phyloP scores from a whole-genome alignment of 2,113 vertebrate species.

The Amphilophus citrinellus region DNA sequence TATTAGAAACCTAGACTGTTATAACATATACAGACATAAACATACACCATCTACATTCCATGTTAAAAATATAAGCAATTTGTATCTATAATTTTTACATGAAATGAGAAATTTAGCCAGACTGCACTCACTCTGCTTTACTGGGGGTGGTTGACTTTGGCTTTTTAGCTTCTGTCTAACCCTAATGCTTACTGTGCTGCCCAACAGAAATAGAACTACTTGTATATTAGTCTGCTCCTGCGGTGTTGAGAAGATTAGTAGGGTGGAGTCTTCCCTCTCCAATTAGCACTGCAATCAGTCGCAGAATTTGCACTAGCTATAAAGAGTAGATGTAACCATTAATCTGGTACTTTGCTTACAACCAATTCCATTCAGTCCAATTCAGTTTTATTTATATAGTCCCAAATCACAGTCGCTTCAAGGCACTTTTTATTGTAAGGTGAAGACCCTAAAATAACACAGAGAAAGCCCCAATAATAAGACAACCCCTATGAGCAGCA shows the following conservation, averaged over 20 bases:
- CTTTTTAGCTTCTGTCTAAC: conserved; percentile 19
- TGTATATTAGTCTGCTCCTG: conserved; percentile 36
- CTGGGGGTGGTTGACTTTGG: neutral
- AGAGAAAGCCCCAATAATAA: no score
- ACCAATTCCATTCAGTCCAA: neutral
- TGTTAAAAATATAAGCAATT: neutral
- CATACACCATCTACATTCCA: neutral
- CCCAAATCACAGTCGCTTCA: no score
- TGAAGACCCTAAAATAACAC: no score
- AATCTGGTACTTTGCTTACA: conserved; percentile 7
- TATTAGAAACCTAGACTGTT: neutral
- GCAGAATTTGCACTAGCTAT: conserved; percentile 45
- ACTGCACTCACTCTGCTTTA: conserved; percentile 4
- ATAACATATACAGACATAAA: neutral
- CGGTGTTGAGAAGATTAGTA: conserved; percentile 46
- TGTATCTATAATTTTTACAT: neutral
- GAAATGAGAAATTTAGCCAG: conserved; percentile 31
- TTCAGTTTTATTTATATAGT: no score
- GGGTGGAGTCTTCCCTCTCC: conserved; percentile 22
- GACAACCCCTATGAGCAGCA: no score
- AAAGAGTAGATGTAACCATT: conserved; percentile 19
- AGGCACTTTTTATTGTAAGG: no score
- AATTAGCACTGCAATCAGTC: conserved; percentile 35
- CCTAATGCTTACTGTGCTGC: conserved; percentile 40
- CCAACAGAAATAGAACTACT: conserved; percentile 58